phyloP scores from a whole-genome alignment of 2,113 vertebrate genomes.

The Takifugu flavidus region DNA sequence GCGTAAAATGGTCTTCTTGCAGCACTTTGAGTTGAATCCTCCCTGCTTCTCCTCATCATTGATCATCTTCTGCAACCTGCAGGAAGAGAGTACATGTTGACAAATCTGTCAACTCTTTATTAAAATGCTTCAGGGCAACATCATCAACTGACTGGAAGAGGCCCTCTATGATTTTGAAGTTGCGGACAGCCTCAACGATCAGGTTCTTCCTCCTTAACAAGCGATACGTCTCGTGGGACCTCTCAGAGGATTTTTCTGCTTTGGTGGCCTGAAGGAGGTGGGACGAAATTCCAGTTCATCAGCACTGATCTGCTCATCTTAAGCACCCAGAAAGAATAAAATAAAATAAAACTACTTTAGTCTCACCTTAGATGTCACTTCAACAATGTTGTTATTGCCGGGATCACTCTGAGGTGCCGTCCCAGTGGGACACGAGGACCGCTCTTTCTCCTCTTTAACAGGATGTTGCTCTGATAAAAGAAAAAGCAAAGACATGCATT shows the following conservation, averaged over 20 bases:
- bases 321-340: too few species aligned
- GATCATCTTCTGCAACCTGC: slow-evolving; percentile 92
- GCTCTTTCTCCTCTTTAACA: neutral
- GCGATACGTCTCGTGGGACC: slow-evolving; percentile 81
- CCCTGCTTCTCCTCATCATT: slow-evolving; percentile 88
- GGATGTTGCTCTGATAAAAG: slow-evolving; percentile 17
- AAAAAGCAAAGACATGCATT: neutral
- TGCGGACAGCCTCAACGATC: slow-evolving; percentile 87
- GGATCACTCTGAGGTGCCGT: slow-evolving; percentile 34
- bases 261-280: slow-evolving; percentile 2
- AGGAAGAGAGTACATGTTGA: neutral
- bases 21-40: slow-evolving; percentile 86
- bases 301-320: too few species aligned
- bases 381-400: slow-evolving; percentile 44
- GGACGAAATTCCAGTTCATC: neutral
- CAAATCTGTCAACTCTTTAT: neutral
- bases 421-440: slow-evolving; percentile 31
- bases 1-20: slow-evolving; percentile 92
- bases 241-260: neutral
- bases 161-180: slow-evolving; percentile 85
- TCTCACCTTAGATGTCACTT: slow-evolving; percentile 73
- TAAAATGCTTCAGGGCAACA: neutral
- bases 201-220: slow-evolving; percentile 90
- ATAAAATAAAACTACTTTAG: too few species aligned
- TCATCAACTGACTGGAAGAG: slow-evolving; percentile 83